phyloP scores from a whole-genome alignment of 2,113 vertebrate species.

The Zootoca vivipara region DNA sequence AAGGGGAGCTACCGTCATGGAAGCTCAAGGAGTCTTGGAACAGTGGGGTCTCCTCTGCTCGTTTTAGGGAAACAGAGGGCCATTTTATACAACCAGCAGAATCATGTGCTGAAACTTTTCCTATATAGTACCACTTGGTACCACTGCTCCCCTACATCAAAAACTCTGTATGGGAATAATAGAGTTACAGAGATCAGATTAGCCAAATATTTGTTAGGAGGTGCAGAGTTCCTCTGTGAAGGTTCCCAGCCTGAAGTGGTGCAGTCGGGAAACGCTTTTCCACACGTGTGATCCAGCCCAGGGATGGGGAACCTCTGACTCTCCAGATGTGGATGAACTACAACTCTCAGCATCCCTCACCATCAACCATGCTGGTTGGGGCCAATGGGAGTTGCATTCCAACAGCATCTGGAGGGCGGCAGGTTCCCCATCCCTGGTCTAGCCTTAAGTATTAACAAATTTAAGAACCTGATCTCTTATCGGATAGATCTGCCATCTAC shows the following conservation, averaged over 20 bases:
- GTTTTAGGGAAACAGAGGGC: background rate
- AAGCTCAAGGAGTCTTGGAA: background rate
- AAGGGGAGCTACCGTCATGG: background rate
- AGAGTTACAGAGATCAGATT: background rate
- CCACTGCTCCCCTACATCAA: background rate
- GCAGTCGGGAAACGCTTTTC: background rate
- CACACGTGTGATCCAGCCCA: background rate
- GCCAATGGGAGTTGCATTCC: too few species aligned
- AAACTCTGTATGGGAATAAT: background rate
- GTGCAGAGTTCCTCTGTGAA: background rate
- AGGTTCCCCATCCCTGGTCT: too few species aligned
- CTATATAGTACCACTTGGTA: background rate
- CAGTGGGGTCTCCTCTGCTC: background rate
- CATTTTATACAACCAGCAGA: background rate
- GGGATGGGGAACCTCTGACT: too few species aligned
- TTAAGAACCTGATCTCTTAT: background rate
- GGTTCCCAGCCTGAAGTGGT: background rate
- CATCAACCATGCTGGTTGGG: too few species aligned
- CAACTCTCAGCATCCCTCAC: too few species aligned
- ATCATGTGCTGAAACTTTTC: background rate
- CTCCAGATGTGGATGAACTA: too few species aligned
- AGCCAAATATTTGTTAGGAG: background rate
- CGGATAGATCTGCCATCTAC: background rate
- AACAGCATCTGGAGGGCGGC: too few species aligned
- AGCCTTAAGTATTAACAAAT: background rate